These are phyloP conservation scores for Brachyrhaphis roseni DNA, from an alignment of 2,797 vertebrate genomes.

Conservation along the genomic window DNA sequence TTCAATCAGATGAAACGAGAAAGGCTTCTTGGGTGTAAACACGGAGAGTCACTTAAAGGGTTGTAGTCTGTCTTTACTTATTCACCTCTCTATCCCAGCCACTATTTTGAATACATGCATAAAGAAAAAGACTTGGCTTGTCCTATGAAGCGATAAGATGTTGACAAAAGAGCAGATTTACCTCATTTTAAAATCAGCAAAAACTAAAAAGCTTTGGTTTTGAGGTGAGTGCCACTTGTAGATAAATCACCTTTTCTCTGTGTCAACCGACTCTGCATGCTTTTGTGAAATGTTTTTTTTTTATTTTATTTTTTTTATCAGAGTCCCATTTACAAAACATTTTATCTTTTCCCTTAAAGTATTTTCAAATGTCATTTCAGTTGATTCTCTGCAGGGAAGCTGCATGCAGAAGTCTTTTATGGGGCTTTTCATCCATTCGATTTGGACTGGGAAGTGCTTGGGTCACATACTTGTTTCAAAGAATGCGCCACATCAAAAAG, in stretches of 20 bases:
- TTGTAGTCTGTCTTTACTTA: slow-evolving; percentile 37
- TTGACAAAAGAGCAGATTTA: slow-evolving; percentile 63
- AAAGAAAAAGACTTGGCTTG: slow-evolving; percentile 49
- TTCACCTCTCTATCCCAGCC: slow-evolving; percentile 48
- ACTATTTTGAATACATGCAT: slow-evolving; percentile 49
- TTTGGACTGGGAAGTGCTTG: slow-evolving; percentile 48
- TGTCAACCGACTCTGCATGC: slow-evolving; percentile 52
- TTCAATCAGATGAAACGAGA: slow-evolving; percentile 54
- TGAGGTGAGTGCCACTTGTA: slow-evolving; percentile 55
- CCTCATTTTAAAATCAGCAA: slow-evolving; percentile 46
- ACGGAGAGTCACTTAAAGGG: slow-evolving; percentile 24
- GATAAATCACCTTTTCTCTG: slow-evolving; percentile 57
- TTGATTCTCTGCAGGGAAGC: slow-evolving; percentile 40
- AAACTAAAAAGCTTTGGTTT: slow-evolving; percentile 57
- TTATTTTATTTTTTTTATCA: slow-evolving; percentile 52
- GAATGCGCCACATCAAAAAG: slow-evolving; percentile 34
- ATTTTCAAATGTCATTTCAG: slow-evolving; percentile 61
- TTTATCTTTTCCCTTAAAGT: slow-evolving; percentile 58
- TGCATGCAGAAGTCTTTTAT: slow-evolving; percentile 49
- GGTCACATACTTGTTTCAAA: slow-evolving; percentile 44
- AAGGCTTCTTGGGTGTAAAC: slow-evolving; percentile 25
- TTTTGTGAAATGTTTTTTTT: slow-evolving; percentile 65
- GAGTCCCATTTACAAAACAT: slow-evolving; percentile 54
- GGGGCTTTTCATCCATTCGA: slow-evolving; percentile 48
- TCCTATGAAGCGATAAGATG: slow-evolving; percentile 60